Conservation (phyloP, 35 echinoderm and acorn worm genomes). For the Strongylocentrotus purpuratus region DNA sequence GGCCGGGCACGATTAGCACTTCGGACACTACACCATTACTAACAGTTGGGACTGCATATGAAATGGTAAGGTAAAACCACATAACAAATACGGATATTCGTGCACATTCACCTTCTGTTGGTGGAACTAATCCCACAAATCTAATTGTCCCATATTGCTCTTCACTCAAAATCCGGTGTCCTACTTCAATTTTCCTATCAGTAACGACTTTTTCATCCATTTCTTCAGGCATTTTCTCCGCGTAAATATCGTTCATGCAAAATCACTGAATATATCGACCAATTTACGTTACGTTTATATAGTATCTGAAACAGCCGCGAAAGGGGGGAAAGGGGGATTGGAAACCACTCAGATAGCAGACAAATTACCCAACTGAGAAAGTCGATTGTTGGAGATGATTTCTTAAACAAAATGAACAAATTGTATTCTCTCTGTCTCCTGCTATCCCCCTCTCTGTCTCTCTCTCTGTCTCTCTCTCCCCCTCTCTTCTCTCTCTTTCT, state of each 20-base stretch:
- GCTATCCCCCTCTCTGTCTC: no score
- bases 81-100: not conserved
- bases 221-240: not conserved
- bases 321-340: no score
- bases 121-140: slow-evolving; percentile 80
- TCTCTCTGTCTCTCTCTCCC: no score
- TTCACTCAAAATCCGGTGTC: slow-evolving; percentile 75
- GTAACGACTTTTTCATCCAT: not conserved
- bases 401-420: no score
- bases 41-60: not conserved
- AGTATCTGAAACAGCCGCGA: no score
- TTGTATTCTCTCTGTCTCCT: no score
- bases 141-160: slow-evolving; percentile 75
- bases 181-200: slow-evolving; percentile 25
- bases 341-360: no score
- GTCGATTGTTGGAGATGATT: no score
- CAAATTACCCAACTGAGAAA: no score
- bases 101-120: slow-evolving; percentile 75
- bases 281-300: no score
- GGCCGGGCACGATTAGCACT: not conserved
- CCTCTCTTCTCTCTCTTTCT: no score
- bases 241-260: not conserved
- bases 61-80: not conserved
- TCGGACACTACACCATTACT: not conserved
- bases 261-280: no score